phyloP scores from a whole-genome alignment of 2,797 vertebrate species.

The Alexandromys oeconomus region DNA sequence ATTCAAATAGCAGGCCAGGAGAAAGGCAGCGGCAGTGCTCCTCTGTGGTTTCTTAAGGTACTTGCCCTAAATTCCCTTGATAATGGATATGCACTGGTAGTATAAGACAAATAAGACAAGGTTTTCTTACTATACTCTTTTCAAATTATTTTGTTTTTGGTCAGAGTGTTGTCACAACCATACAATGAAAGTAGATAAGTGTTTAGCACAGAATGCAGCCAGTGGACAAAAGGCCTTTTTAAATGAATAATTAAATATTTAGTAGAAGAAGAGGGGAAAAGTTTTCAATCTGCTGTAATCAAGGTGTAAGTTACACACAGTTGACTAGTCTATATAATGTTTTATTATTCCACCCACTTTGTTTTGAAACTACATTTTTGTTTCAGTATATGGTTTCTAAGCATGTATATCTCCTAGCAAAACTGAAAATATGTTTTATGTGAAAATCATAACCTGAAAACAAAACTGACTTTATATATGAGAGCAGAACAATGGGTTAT shows the following conservation, averaged over 20 bases:
- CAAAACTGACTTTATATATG: slow-evolving; percentile 47
- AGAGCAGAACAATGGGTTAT: not conserved
- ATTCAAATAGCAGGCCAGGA: not conserved
- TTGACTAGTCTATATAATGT: not conserved
- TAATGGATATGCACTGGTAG: not conserved
- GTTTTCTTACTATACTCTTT: not conserved
- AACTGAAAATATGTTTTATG: slow-evolving; percentile 11
- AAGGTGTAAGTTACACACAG: not conserved
- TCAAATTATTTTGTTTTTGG: not conserved
- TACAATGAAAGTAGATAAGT: not conserved
- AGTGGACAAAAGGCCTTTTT: not conserved
- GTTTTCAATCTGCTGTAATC: not conserved
- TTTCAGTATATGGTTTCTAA: not conserved
- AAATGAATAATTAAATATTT: not conserved
- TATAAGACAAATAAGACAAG: not conserved
- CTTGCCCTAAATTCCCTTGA: not conserved
- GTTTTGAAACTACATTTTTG: not conserved
- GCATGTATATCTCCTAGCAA: not conserved
- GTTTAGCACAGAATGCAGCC: fast-evolving
- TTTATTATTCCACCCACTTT: not conserved
- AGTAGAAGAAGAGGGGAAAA: not conserved
- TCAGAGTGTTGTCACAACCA: not conserved
- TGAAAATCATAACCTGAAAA: slow-evolving; percentile 49
- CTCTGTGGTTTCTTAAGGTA: not conserved
- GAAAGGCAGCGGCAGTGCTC: not conserved